Conservation (phyloP, 2,797 vertebrate species). For the Thalassophryne amazonica region DNA sequence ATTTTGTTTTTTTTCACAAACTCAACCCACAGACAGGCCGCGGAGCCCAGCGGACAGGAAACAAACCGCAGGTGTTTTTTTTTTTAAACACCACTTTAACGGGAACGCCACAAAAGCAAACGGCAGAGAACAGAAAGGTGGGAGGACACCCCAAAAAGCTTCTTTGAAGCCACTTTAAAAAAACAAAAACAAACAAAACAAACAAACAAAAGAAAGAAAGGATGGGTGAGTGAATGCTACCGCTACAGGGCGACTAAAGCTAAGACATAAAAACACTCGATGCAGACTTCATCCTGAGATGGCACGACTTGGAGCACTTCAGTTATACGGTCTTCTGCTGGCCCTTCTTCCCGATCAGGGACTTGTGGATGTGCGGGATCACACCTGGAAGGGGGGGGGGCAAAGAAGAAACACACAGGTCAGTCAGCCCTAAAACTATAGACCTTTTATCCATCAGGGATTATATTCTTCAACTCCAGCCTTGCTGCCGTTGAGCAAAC, state of each 20-base stretch:
- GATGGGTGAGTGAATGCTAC: constrained; percentile 75
- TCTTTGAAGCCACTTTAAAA: constrained; percentile 82
- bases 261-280: constrained; percentile 63
- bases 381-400: constrained; percentile 76
- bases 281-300: constrained; percentile 69
- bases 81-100: constrained; percentile 76
- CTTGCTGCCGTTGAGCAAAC: no score
- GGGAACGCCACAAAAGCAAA: constrained; percentile 59
- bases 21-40: no score
- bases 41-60: no score
- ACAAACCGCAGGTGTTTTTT: constrained; percentile 53
- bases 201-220: no score
- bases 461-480: no score
- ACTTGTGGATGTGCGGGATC: constrained; percentile 85
- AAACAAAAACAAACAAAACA: constrained; percentile 72
- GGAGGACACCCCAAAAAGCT: no score
- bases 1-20: no score
- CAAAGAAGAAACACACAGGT: background rate
- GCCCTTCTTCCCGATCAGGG: constrained; percentile 84
- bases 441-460: no score
- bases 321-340: constrained; percentile 84
- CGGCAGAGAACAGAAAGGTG: no score
- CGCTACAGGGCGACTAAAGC: constrained; percentile 59
- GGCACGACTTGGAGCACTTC: constrained; percentile 36
- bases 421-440: no score